Conservation (phyloP, 2,113 vertebrate genomes). For the Pteruthius melanotis region DNA sequence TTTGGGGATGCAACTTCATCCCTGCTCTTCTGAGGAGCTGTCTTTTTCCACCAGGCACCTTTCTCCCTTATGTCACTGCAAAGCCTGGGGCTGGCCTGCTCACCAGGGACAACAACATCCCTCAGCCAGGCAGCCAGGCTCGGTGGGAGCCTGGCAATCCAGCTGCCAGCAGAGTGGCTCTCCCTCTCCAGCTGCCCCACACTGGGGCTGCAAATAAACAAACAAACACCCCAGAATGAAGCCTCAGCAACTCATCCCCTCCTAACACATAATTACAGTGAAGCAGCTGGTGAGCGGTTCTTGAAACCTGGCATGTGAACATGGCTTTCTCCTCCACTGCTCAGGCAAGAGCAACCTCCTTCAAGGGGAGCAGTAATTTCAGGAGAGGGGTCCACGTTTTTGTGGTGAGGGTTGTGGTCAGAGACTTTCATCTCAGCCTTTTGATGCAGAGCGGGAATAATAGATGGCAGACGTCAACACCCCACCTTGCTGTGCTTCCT, state of each 20-base stretch:
- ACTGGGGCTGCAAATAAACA: slow-evolving; percentile 26
- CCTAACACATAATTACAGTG: slow-evolving; percentile 1
- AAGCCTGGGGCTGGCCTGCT: rapidly evolving
- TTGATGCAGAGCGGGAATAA: slow-evolving; percentile 31
- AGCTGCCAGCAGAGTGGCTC: not conserved
- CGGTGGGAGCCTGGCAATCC: rapidly evolving
- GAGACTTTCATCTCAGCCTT: slow-evolving; percentile 50
- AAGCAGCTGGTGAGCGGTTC: slow-evolving; percentile 1
- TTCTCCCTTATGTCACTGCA: not conserved
- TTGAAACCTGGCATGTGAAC: slow-evolving; percentile 52
- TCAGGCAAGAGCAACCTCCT: slow-evolving; percentile 23
- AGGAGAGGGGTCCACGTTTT: not conserved
- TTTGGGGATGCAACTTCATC: not conserved
- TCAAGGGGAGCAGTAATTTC: slow-evolving; percentile 18
- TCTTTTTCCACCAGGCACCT: not conserved
- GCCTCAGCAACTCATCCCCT: slow-evolving; percentile 34
- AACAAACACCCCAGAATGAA: slow-evolving; percentile 33
- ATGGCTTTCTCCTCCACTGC: not conserved
- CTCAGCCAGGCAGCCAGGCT: not conserved
- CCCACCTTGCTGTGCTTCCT: not conserved
- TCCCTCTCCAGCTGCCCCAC: not conserved
- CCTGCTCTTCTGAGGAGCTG: not conserved
- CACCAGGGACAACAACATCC: not conserved
- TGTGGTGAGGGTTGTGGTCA: not conserved
- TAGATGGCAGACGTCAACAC: not conserved